Percentiles rank a stretch among this genome's conserved stretches.
phyloP scores from a whole-genome alignment of 1,140 invertebrate species.

The Apolygus lucorum region DNA sequence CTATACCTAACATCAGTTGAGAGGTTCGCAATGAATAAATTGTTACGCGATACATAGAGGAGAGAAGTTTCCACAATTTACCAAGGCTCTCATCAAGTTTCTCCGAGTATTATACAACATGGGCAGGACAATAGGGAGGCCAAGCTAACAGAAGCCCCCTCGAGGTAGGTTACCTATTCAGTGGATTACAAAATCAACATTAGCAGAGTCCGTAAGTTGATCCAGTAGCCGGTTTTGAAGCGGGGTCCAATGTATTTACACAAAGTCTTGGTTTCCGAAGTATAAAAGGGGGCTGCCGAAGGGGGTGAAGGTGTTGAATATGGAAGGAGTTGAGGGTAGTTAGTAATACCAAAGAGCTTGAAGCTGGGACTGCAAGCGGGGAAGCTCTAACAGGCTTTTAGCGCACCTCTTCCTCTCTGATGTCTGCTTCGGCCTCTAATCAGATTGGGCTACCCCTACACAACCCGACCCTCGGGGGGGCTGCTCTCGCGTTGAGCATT shows the following conservation, averaged over 20 bases:
- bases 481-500: neutral
- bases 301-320: neutral
- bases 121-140: too few relatives aligned
- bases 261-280: neutral
- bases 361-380: too few relatives aligned
- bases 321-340: neutral
- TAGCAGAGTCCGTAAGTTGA: neutral
- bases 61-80: too few relatives aligned
- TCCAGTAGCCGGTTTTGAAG: neutral
- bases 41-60: too few relatives aligned
- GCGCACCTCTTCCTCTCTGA: neutral
- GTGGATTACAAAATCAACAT: neutral
- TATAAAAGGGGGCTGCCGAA: neutral
- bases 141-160: too few relatives aligned
- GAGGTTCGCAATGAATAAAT: too few relatives aligned
- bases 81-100: too few relatives aligned
- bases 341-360: neutral
- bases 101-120: too few relatives aligned
- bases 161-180: neutral
- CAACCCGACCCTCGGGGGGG: neutral
- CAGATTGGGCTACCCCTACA: neutral
- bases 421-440: neutral
- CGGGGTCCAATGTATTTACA: neutral
- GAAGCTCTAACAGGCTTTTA: neutral
- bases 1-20: too few relatives aligned